These are phyloP conservation scores for Eupeodes luniger DNA, from an alignment of 2,888 invertebrate genomes.

Conservation along the genomic window DNA sequence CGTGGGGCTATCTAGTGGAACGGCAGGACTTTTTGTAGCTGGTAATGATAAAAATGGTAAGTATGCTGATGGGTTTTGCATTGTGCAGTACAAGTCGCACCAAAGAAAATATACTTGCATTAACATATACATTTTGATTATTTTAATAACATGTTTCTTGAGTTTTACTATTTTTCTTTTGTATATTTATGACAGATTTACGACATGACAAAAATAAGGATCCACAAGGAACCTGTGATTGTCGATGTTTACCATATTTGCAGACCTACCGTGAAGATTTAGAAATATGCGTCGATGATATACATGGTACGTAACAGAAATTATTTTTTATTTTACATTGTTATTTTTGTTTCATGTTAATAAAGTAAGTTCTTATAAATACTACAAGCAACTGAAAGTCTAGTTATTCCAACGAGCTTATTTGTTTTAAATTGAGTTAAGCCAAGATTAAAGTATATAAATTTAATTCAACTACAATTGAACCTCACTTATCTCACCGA, in stretches of 20 bases:
- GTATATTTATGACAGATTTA: constrained; percentile 69
- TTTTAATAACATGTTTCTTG: constrained; percentile 50
- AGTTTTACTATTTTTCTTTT: background rate
- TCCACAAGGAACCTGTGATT: constrained; percentile 86
- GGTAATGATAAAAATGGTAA: constrained; percentile 81
- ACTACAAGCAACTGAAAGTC: too few relatives aligned
- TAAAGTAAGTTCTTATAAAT: too few relatives aligned
- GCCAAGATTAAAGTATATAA: too few relatives aligned
- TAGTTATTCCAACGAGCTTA: too few relatives aligned
- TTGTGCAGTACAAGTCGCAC: background rate
- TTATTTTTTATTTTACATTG: background rate
- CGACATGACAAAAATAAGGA: constrained; percentile 78
- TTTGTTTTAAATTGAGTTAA: too few relatives aligned
- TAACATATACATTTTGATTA: background rate
- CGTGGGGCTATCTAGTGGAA: constrained; percentile 84
- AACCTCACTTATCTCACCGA: too few relatives aligned
- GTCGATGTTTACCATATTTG: constrained; percentile 90
- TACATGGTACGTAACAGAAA: constrained; percentile 88
- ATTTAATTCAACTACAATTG: too few relatives aligned
- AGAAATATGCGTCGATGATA: constrained; percentile 93
- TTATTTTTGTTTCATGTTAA: background rate
- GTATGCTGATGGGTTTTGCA: constrained; percentile 66
- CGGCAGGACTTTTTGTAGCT: constrained; percentile 81
- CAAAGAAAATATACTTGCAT: background rate
- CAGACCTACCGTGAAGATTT: constrained; percentile 94